Base-by-base conservation (phyloP, 2,888 invertebrate genomes). In the Amblyjoppa fuscipennis region DNA sequence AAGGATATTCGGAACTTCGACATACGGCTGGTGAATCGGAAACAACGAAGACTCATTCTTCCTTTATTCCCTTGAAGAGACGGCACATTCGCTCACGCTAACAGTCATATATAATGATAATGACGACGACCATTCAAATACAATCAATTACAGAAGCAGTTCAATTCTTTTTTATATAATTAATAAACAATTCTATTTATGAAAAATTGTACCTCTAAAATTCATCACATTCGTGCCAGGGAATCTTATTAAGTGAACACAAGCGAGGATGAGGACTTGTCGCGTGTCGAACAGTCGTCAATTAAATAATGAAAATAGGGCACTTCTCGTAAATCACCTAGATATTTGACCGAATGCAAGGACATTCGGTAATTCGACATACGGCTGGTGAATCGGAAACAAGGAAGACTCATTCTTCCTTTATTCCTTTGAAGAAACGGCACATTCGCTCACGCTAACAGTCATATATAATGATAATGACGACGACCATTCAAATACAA, bases 391-490 rank as follows among this genome's bases (percentile, higher is more conserved):
- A 28, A 59, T 13, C 28, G 59, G 59, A 11, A 11, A 4, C 25
- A 59, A 4, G 56, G 25, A 25, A 56, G 0, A 28, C 25, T 59
- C 28, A 59, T 28, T 28, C 25, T 13, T 25, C n/a, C 13, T 28
- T 13, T 11, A 28, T 59, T 59, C 28, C 59, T 28, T 59, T 31
- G 64, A 16, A 34, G 34, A 31, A 13, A 28, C 66, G 3, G 25
- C 66, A 41, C 28, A 13, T 41, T 34, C 59, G 51, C 20, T 70
- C 66, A 11, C 73, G 81, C 69, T 69, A 61, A 61, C 38, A 61
- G 75, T 75, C 75, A 70, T 75, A 81, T 74, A 74, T 81, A 81
- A 81, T 76, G 81, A 76, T 81, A 81, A 81, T 81, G 70, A 81
- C 81, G 76, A 69, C 70, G 70, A 69, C 70, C 59, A 45, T 45